phyloP scores from a whole-genome alignment of 1,140 invertebrate species.

The Camponotus floridanus region DNA sequence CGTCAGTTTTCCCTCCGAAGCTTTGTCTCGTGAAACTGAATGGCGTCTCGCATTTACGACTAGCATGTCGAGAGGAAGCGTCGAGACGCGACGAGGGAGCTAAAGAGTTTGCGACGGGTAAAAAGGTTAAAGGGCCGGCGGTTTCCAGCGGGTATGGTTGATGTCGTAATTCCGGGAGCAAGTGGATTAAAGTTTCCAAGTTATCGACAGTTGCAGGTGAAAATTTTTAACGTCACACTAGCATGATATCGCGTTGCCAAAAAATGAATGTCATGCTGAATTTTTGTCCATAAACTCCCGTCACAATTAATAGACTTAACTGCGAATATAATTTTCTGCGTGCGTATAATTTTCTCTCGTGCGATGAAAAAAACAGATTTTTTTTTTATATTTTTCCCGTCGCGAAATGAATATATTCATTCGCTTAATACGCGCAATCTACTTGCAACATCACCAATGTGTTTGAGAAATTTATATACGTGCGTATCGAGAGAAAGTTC shows the following conservation, averaged over 20 bases:
- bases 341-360: too few species aligned
- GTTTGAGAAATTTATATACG: neutral
- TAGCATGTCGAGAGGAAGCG: constrained; percentile 16
- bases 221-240: neutral
- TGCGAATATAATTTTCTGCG: neutral
- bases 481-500: constrained; percentile 15
- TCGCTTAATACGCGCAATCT: neutral
- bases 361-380: neutral
- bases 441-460: neutral
- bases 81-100: neutral
- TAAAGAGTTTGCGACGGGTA: constrained; percentile 27
- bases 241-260: neutral
- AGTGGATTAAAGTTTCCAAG: constrained; percentile 3
- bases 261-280: neutral
- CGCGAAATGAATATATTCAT: neutral
- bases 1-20: constrained; percentile 47
- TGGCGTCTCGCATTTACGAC: constrained; percentile 39
- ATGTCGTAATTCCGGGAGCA: neutral
- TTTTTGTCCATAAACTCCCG: neutral
- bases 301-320: neutral
- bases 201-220: neutral
- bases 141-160: neutral
- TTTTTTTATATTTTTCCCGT: neutral
- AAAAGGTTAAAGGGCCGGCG: constrained; percentile 29
- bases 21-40: constrained; percentile 34